Base-by-base conservation (phyloP, 2,888 invertebrate species). In the Stegophylla sp. region DNA sequence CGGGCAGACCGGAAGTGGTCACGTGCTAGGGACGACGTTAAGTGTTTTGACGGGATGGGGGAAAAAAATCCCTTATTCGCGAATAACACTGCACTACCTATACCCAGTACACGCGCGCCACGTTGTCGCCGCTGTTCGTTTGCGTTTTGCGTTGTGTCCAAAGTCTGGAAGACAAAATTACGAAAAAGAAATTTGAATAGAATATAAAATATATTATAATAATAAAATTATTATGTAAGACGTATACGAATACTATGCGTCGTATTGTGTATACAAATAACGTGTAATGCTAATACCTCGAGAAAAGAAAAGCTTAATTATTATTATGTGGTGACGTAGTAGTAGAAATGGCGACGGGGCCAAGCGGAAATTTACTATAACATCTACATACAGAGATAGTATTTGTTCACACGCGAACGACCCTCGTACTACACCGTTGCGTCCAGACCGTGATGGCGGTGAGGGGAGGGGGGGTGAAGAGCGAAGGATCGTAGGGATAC, bases 81-180 rank as follows among this genome's bases (percentile, higher is more conserved):
- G 20, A 53, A 53, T 9, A 5, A 20, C 9, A 17, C n/a, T 20
- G 9, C 7, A 9, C 5, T 3, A n/a, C n/a, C n/a, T n/a, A n/a
- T n/a, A 53, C 20, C n/a, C n/a, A 51, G n/a, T 51, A 53, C n/a
- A 53, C 53, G 20, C 9, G 20, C 9, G 1, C 9, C 9, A 53
- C 53, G 2, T 53, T 53, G 9, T 53, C 7, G 20, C 7, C 34
- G 34, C 34, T 34, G 3, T 34, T 34, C 34, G 3, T 34, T 34
- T 34, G 3, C 34, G 56, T 56, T 23, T 1, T 34, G n/a, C 17
- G 56, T 17, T 26, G 15, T 28, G 28, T 53, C 23, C 43, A 13
- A 71, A 17, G 23, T 41, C 9, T 79, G 79, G 79, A 79, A 79
- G 79, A 79, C 79, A 71, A 61, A 71, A 71, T 79, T 71, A 61